These are phyloP conservation scores for Ormyrus labotus DNA, from an alignment of 2,888 invertebrate genomes.

Conservation along the genomic window DNA sequence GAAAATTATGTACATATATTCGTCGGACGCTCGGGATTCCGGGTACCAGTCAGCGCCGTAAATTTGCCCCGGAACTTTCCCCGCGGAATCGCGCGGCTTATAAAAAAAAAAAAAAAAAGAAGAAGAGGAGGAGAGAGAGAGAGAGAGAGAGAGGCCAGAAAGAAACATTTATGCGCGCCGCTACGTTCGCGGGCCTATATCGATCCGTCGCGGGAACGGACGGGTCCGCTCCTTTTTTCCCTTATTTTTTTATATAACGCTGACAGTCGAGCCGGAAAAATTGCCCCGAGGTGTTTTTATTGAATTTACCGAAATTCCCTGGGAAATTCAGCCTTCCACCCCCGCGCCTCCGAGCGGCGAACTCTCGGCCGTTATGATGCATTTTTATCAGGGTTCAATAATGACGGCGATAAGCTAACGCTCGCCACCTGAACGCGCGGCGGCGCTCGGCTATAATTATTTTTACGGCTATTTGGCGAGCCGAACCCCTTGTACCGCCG, in stretches of 20 bases:
- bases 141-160: background rate
- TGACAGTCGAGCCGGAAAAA: constrained; percentile 12
- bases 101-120: background rate
- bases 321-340: background rate
- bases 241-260: background rate
- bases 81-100: background rate
- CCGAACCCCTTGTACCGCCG: background rate
- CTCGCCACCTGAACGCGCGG: background rate
- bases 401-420: constrained; percentile 10
- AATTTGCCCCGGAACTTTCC: constrained; percentile 9
- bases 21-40: constrained; percentile 17
- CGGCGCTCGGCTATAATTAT: constrained; percentile 9
- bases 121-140: background rate
- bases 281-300: background rate
- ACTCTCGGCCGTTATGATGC: constrained; percentile 1
- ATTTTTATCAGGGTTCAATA: constrained; percentile 12
- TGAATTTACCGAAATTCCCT: too few relatives aligned
- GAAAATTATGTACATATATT: constrained; percentile 45
- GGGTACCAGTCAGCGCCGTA: constrained; percentile 25
- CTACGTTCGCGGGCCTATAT: constrained; percentile 13
- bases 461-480: constrained; percentile 31
- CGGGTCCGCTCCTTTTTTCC: constrained; percentile 16
- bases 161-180: constrained; percentile 22
- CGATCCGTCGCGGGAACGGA: constrained; percentile 22
- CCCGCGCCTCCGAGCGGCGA: background rate